Percentiles rank a stretch among this genome's conserved stretches.
phyloP scores from a whole-genome alignment of 30 jellyfish, hydroid and myxozoan species.

The Cassiopea xamachana region DNA sequence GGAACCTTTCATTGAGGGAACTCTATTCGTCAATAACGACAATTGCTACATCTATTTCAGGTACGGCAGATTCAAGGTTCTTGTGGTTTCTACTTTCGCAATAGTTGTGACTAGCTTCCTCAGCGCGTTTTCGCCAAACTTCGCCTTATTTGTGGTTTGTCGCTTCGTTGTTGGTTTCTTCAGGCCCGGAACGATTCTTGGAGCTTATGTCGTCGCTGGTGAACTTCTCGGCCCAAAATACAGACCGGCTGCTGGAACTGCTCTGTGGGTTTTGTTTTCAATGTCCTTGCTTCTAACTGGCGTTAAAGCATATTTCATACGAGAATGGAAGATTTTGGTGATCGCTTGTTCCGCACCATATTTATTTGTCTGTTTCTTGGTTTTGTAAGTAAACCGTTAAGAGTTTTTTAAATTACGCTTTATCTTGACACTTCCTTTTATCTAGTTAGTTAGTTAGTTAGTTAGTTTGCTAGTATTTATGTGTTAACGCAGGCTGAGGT shows the following conservation, averaged over 20 bases:
- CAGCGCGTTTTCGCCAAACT: slow-evolving; percentile 78
- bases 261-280: slow-evolving; percentile 72
- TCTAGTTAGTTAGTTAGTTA: no score
- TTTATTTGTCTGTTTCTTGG: slow-evolving; percentile 50
- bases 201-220: slow-evolving; percentile 71
- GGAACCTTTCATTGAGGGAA: no score
- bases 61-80: slow-evolving; percentile 76
- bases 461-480: no score
- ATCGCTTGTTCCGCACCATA: slow-evolving; percentile 85
- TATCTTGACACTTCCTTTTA: no score
- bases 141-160: slow-evolving; percentile 66
- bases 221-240: slow-evolving; percentile 87
- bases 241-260: slow-evolving; percentile 85
- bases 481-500: no score
- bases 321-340: slow-evolving; percentile 82
- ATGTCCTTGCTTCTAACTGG: slow-evolving; percentile 82
- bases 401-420: not conserved
- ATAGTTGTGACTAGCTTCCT: slow-evolving; percentile 57
- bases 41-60: not conserved
- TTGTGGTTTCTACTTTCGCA: slow-evolving; percentile 65
- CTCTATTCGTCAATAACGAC: no score
- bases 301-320: slow-evolving; percentile 80
- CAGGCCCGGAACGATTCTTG: slow-evolving; percentile 84
- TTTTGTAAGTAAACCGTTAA: slow-evolving; percentile 60
- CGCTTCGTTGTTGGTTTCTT: slow-evolving; percentile 82